Evolutionary conservation across 92 coral and sea anemone genomes (phyloP), one percentile per base, ranked within the genome.

Genomic region (Paragorgia papillata): DNA sequence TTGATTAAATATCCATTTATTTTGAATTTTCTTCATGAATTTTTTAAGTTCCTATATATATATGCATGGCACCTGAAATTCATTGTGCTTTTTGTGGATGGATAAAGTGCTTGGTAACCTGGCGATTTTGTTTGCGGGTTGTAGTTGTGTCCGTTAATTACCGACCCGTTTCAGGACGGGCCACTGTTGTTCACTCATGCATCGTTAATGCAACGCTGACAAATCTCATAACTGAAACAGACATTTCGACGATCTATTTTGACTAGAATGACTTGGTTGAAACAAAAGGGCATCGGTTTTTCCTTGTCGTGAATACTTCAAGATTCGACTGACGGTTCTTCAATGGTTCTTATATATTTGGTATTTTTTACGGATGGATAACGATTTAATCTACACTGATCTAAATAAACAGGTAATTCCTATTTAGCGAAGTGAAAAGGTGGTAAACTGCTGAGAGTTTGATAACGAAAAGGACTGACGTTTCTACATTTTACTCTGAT

Each of bases 361-460:
- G n/a, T n/a, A n/a, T n/a, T n/a, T 64, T 37, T 64, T 64, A 64
- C 71, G 71, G 71, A 64, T 64, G 71, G 54, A 13, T 64, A 37
- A 64, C 19, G 71, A 19, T 37, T 64, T 64, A n/a, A 26, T 64
- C 34, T 34, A 64, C 54, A 19, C 1, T 62, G 7, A 5, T 2
- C n/a, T 62, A 30, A 62, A 62, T 28, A 62, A 62, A 35, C 71
- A 64, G 71, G 71, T 64, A 26, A 60, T 46, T n/a, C 4, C 6
- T 37, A 37, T 37, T 10, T n/a, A n/a, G n/a, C n/a, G n/a, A n/a
- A n/a, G n/a, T n/a, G n/a, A n/a, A n/a, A n/a, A n/a, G n/a, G n/a
- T n/a, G n/a, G n/a, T n/a, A n/a, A n/a, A n/a, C n/a, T n/a, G n/a
- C n/a, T n/a, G n/a, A n/a, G n/a, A n/a, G n/a, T n/a, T n/a, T n/a